Base-by-base conservation (phyloP, 2,113 vertebrate species). In the Brevimyrus niger region DNA sequence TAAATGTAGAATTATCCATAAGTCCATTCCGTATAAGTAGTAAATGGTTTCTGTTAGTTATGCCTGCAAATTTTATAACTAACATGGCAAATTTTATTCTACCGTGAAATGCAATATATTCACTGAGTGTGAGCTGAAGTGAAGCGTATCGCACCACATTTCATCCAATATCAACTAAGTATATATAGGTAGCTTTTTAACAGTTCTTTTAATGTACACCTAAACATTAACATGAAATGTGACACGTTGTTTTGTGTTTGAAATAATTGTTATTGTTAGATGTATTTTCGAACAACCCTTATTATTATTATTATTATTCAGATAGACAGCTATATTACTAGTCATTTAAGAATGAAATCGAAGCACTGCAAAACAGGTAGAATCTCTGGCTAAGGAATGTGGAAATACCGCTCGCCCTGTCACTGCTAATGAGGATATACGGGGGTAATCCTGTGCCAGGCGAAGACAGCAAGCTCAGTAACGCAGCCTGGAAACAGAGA, bases 371-470 rank as follows among this genome's bases (percentile, higher is more conserved):
- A 97, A 97, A 97, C 97, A 97, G 97, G 97, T 96, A 96, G 94
- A 38, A 55, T 94, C 97, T 97, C 94, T 94, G 92, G 92, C 95
- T 93, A 94, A 96, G 97, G 98, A 99, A 99, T 99, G 98, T 99
- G 97, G 98, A 98, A 97, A 97, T 97, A 95, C 97, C 97, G 97
- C 98, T 98, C 96, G 93, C 92, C 91, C 90, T 92, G 94, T 95
- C 95, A 94, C 95, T 95, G 93, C 95, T 94, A 95, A 95, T 93
- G 91, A 94, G 94, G 92, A 92, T 92, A 94, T 93, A 93, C 92
- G 91, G 92, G 89, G 91, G 90, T 91, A 92, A 92, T 90, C 89
- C 89, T 90, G 93, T 94, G 94, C 93, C 93, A 92, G 92, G 95
- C 94, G 92, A 92, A 92, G 92, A 94, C 94, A 92, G 92, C 88